Percentiles rank a stretch among this genome's conserved stretches.
Conservation (phyloP, 2,113 vertebrate species). For the Alosa alosa region DNA sequence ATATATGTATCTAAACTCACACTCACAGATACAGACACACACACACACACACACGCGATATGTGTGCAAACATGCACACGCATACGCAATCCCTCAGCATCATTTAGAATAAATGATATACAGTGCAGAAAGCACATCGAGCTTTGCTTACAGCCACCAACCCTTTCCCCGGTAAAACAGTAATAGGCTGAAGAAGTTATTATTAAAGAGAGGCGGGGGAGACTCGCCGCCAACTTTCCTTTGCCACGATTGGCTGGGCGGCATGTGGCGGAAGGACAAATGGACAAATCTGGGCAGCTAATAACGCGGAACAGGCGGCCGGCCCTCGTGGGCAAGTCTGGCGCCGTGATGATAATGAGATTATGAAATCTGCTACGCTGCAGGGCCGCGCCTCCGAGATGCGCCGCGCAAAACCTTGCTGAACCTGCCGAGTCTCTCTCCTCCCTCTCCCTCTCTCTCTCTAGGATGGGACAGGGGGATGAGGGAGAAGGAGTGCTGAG, state of each 20-base stretch:
- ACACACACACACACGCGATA: not conserved
- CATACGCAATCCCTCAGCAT: not conserved
- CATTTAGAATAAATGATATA: not conserved
- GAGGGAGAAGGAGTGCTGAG: not conserved
- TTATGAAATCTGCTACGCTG: slow-evolving; percentile 15
- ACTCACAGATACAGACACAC: not conserved
- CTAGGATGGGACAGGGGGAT: not conserved
- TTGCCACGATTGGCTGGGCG: slow-evolving; percentile 49
- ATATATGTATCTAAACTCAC: not conserved
- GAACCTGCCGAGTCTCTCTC: not conserved
- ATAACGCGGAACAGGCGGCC: slow-evolving; percentile 64
- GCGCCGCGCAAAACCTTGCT: not conserved
- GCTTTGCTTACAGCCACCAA: not conserved
- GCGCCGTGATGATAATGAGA: slow-evolving; percentile 16
- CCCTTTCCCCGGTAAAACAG: not conserved
- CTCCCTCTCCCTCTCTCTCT: not conserved
- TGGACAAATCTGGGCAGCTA: slow-evolving; percentile 65
- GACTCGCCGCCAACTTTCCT: not conserved
- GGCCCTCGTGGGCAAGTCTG: slow-evolving; percentile 44
- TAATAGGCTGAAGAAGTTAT: slow-evolving; percentile 7
- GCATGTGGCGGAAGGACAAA: slow-evolving; percentile 63
- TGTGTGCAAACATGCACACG: no score
- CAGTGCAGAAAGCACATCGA: not conserved
- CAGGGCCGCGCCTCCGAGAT: slow-evolving; percentile 3
- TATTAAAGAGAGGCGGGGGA: not conserved